phyloP scores from a whole-genome alignment of 2,797 vertebrate species.

The Scarus forsteni region DNA sequence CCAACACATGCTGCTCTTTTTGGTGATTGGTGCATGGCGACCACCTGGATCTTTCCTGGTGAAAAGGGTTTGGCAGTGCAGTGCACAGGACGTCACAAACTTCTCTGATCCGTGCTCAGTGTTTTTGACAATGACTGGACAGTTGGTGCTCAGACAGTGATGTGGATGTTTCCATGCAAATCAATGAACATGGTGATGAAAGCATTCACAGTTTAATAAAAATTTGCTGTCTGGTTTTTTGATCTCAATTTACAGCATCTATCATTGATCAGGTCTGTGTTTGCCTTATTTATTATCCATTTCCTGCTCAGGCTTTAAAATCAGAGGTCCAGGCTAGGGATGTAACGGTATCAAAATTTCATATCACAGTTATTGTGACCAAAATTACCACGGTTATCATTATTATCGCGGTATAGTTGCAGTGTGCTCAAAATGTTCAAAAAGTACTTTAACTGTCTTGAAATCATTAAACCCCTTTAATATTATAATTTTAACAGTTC shows the following conservation, averaged over 20 bases:
- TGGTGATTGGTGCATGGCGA: conserved; percentile 53
- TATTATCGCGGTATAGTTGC: too few species aligned
- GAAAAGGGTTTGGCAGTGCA: conserved; percentile 4
- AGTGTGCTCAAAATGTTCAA: too few species aligned
- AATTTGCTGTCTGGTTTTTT: conserved; percentile 89
- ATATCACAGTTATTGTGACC: too few species aligned
- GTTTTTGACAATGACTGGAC: conserved; percentile 44
- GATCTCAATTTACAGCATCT: neutral
- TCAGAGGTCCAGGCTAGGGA: neutral
- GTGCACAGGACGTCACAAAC: conserved; percentile 15
- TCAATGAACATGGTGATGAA: conserved; percentile 56
- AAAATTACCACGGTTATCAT: too few species aligned
- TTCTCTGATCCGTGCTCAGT: conserved; percentile 45
- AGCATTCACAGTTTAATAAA: conserved; percentile 42
- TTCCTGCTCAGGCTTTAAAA: neutral
- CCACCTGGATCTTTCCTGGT: conserved; percentile 33
- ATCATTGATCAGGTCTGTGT: neutral
- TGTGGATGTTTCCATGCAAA: conserved; percentile 77
- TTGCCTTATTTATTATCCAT: neutral
- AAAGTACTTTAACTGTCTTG: too few species aligned
- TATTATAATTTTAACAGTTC: too few species aligned
- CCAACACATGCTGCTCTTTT: conserved; percentile 62
- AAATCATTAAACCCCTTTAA: too few species aligned
- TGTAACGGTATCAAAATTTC: too few species aligned
- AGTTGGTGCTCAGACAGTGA: conserved; percentile 57